Evolutionary conservation across 2,797 vertebrate species (phyloP).

Genomic region (Cuculus canorus): DNA sequence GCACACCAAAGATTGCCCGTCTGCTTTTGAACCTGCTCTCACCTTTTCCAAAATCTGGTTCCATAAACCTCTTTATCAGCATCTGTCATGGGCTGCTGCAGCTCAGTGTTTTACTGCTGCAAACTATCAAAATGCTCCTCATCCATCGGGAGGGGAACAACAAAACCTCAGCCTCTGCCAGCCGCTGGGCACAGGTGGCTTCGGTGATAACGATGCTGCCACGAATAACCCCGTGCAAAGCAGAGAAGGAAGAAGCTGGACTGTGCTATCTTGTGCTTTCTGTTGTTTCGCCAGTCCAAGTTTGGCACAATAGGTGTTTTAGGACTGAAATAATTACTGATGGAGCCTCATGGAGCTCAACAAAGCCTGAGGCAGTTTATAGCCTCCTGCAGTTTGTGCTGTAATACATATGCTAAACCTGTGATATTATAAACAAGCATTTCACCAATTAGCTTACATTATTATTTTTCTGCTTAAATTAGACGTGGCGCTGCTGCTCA

Average conservation of each 20-base stretch:
- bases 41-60: not conserved
- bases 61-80: not conserved
- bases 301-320: not conserved
- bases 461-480: conserved; percentile 6
- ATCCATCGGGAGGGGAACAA: rapidly evolving
- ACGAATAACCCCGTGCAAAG: not conserved
- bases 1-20: not conserved
- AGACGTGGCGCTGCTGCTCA: not conserved
- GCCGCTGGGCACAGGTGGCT: not conserved
- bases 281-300: not conserved
- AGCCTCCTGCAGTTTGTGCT: not conserved
- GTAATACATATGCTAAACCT: not conserved
- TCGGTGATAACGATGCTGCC: rapidly evolving
- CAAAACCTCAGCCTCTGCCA: not conserved
- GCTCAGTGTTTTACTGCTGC: not conserved
- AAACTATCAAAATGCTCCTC: not conserved
- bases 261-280: not conserved
- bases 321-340: conserved; percentile 29
- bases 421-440: conserved; percentile 1
- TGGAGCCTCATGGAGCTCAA: conserved; percentile 18
- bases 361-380: conserved; percentile 26
- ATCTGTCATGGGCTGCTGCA: not conserved
- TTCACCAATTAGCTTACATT: conserved; percentile 5
- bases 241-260: not conserved
- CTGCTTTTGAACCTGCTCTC: not conserved